Evolutionary conservation across 2,113 vertebrate species (phyloP).

Genomic region (Rhea pennata): DNA sequence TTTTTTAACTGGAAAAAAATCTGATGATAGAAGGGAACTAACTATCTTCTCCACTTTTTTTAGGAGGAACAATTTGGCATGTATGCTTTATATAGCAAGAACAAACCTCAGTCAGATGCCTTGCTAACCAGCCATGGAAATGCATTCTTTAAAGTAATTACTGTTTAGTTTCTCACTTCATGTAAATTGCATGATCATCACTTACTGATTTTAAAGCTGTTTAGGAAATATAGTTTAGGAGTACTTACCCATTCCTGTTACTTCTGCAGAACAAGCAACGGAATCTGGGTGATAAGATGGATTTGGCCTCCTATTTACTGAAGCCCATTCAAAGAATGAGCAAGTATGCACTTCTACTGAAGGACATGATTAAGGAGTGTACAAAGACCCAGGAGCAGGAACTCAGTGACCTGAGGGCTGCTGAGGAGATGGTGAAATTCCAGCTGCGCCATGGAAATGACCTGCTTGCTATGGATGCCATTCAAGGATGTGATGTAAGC

Average conservation of each 20-base stretch:
- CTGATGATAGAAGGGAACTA: neutral
- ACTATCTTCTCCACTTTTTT: neutral
- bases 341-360: conserved; percentile 68
- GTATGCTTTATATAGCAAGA: conserved; percentile 90
- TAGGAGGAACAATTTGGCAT: conserved; percentile 86
- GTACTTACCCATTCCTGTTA: neutral
- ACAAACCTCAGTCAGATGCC: conserved; percentile 85
- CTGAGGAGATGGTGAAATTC: conserved; percentile 58
- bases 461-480: conserved; percentile 71
- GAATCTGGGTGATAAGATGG: conserved; percentile 69
- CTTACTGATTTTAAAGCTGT: neutral
- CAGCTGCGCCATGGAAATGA: conserved; percentile 71
- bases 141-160: conserved; percentile 85
- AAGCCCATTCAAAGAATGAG: conserved; percentile 70
- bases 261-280: conserved; percentile 61
- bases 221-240: neutral
- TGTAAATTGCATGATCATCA: neutral
- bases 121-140: conserved; percentile 85
- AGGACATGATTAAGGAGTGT: conserved; percentile 52
- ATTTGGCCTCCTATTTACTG: conserved; percentile 72
- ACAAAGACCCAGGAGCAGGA: conserved; percentile 30
- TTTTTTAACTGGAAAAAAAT: neutral
- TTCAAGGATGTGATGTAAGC: conserved; percentile 66
- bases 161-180: neutral
- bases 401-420: conserved; percentile 29